Base-by-base conservation (phyloP, 2,888 invertebrate genomes). In the Drosophila cognata region DNA sequence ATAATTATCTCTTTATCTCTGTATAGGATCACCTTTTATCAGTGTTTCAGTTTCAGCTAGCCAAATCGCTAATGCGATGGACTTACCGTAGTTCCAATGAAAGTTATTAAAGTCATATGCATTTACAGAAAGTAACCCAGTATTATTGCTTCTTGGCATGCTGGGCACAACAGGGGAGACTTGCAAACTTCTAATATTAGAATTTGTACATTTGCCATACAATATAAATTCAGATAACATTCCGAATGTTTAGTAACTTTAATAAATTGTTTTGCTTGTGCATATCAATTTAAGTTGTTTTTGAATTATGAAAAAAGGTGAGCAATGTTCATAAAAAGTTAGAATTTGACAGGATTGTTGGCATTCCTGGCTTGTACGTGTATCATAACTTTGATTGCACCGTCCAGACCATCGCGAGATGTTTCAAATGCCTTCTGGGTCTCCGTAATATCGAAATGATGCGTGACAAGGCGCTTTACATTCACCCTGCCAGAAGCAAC, bases 311-410 rank as follows among this genome's bases (percentile, higher is more conserved):
- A 10, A 4, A n/a, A 55, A 25, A 18, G 0, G 28, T 29, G 29
- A 38, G 35, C 28, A 38, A 4, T 13, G 10, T 36, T 53, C 7
- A 10, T 31, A n/a, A 11, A 21, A 13, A 43, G 2, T 28, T 77
- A 90, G 74, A 82, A 88, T 48, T 88, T 84, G 10, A 63, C 53
- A 29, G 86, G 80, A 78, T 95, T 95, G 86, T 95, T 95, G 21
- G 93, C 74, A 79, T 95, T 93, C 10, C 94, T 84, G 0, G 94
- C 94, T 83, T 94, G 94, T 2, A 95, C 94, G 91, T 98, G 96
- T 66, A 98, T 98, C 95, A 98, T 96, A 82, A 98, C 96, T 94
- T 98, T 98, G 88, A 98, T 96, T 0, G 96, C 95, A 69, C 95
- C 95, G 74, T 96, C 96, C 57, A 94, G 93, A 2, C 96, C 96